Evolutionary conservation across 2,888 invertebrate genomes (phyloP), one percentile per base, ranked within the genome.

Genomic region (Drosophila lacicola): DNA sequence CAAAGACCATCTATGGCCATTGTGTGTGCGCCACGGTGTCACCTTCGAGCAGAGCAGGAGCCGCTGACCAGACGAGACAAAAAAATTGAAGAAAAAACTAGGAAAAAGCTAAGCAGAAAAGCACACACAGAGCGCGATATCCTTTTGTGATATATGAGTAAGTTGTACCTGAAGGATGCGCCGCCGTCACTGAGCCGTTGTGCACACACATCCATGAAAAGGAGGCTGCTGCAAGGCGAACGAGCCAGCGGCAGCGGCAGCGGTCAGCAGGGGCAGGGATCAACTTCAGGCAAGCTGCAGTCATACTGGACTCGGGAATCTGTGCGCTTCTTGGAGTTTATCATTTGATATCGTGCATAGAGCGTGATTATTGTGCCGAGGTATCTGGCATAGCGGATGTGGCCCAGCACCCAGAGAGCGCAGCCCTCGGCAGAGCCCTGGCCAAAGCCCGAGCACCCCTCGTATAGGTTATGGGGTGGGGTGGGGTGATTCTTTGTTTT

Each of bases 141-240:
- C 83, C 88, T 86, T 89, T 81, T 90, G 83, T 91, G 91, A 89
- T 89, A 90, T 90, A 86, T 84, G 90, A 90, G 90, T 90, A 90
- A 86, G 87, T 89, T 87, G 89, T 90, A 90, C 89, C 90, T 89
- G 90, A 89, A 84, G 86, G 88, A 88, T 84, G 88, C 88, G 82
- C 54, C 53, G 78, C 70, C 67, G 76, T 62, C 79, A 74, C 83
- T 90, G 90, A 91, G 90, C 91, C 83, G 75, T 91, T 91, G 77
- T 87, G 90, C 88, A 91, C 89, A 90, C 90, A 90, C 58, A 46
- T 49, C 39, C 45, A 56, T 29, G 58, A 56, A 34, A 39, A 53
- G 57, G 21, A 51, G 46, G 49, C 47, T 46, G 56, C 34, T 39
- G 49, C 34, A 49, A 46, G 47, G 36, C 17, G 37, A 53, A 34